Evolutionary conservation across 2,113 vertebrate species (phyloP).

Genomic region (Pterocles orientalis): DNA sequence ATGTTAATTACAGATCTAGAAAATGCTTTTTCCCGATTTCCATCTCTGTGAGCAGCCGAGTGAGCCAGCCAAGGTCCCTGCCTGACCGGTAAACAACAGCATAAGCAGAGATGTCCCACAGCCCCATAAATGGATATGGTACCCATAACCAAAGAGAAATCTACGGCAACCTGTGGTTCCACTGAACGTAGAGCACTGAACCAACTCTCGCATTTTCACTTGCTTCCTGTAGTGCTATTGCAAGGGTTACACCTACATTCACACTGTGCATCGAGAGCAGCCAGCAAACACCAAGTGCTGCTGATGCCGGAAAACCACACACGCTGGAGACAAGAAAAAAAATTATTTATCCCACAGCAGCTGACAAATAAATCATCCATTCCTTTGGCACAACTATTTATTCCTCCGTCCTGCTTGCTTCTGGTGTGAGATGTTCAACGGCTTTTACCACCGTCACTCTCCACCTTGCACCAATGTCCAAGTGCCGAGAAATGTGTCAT

Average conservation of each 20-base stretch:
- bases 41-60: neutral
- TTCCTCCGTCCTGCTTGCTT: neutral
- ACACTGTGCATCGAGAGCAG: rapidly evolving
- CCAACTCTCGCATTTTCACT: neutral
- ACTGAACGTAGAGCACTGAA: neutral
- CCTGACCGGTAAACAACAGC: neutral
- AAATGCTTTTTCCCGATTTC: neutral
- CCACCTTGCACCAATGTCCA: neutral
- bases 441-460: neutral
- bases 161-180: rapidly evolving
- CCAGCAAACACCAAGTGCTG: neutral
- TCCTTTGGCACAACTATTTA: neutral
- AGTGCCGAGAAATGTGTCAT: neutral
- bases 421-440: neutral
- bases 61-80: neutral
- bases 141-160: neutral
- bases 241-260: neutral
- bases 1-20: neutral
- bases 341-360: neutral
- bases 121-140: rapidly evolving
- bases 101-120: neutral
- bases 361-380: neutral
- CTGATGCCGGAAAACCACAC: neutral
- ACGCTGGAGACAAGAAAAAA: neutral
- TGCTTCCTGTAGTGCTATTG: neutral